Percentiles rank a stretch among this genome's conserved stretches.
Conservation (phyloP, 2,797 vertebrate genomes). For the Dryobates pubescens region DNA sequence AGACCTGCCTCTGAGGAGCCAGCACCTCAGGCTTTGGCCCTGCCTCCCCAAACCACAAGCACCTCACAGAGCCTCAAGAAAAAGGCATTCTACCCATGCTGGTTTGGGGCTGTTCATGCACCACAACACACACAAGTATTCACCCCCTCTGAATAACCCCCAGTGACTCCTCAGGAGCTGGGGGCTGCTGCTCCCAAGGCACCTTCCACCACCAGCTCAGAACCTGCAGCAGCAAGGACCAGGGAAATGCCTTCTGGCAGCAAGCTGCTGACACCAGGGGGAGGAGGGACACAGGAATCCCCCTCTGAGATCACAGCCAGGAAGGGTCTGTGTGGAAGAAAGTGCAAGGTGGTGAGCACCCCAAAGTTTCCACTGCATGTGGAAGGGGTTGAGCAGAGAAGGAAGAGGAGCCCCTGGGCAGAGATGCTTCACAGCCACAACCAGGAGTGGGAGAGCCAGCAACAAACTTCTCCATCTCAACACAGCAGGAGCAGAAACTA, state of each 20-base stretch:
- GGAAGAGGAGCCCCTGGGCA: not conserved
- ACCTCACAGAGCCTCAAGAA: too few relatives aligned
- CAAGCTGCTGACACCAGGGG: not conserved
- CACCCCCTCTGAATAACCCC: not conserved
- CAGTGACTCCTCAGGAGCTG: too few relatives aligned
- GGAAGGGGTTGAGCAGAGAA: not conserved
- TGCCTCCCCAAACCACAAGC: not conserved
- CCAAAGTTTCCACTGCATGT: accelerated
- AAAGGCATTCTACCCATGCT: not conserved
- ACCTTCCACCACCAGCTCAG: accelerated
- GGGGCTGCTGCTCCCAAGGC: not conserved
- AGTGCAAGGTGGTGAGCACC: not conserved
- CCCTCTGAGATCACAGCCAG: not conserved
- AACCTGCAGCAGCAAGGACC: not conserved
- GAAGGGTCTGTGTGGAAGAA: not conserved
- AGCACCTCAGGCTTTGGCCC: not conserved
- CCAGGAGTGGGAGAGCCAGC: not conserved
- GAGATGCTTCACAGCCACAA: not conserved
- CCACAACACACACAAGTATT: not conserved
- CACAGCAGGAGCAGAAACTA: not conserved
- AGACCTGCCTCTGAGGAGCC: not conserved
- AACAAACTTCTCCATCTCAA: not conserved
- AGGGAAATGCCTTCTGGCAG: not conserved
- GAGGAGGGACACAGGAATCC: not conserved
- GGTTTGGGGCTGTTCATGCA: accelerated